Evolutionary conservation across 2,113 vertebrate species (phyloP), one percentile per base, ranked within the genome.

Genomic region (Gymnorhina tibicen): DNA sequence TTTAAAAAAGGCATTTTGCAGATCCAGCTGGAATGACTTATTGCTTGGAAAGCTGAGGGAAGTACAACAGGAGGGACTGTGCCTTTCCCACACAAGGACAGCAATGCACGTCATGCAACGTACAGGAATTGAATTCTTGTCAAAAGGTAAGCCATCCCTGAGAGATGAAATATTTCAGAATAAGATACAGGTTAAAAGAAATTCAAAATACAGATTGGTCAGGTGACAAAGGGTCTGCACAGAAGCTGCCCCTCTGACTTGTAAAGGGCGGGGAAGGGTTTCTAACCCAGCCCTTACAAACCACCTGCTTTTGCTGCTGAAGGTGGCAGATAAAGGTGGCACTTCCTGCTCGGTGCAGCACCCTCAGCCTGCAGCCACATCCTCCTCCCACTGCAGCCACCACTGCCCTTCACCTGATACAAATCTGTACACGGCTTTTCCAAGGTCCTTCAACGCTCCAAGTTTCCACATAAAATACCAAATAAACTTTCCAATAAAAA

Each of bases 81-180:
- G 27, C 32, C 46, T 47, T 44, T 13, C n/a, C 27, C 33, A 35
- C 32, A 5, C 12, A 14, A 52, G 53, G 30, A 91, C 56, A 69
- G 33, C 7, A 47, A 17, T 3, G 3, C 13, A 35, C 30, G 3
- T 8, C n/a, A 16, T 7, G 20, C 27, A 35, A 3, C 0, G 1
- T 1, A 55, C 2, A 76, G 33, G 8, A 59, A 72, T 0, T 32
- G 22, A 10, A 5, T 26, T 62, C 60, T 39, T 72, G 14, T 16
- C 52, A 10, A 17, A 55, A 87, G 13, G 28, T 13, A 52, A 83
- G 15, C 8, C 39, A 64, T 28, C 56, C 27, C 53, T 19, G 7
- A 21, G 62, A 62, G 32, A n/a, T 17, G 0, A 27, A 62, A 44
- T 37, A 33, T 15, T 89, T 73, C 53, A 83, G 68, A 60, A 10